These are phyloP conservation scores for Lagopus muta DNA, from an alignment of 2,113 vertebrate species.

Conservation along the genomic window DNA sequence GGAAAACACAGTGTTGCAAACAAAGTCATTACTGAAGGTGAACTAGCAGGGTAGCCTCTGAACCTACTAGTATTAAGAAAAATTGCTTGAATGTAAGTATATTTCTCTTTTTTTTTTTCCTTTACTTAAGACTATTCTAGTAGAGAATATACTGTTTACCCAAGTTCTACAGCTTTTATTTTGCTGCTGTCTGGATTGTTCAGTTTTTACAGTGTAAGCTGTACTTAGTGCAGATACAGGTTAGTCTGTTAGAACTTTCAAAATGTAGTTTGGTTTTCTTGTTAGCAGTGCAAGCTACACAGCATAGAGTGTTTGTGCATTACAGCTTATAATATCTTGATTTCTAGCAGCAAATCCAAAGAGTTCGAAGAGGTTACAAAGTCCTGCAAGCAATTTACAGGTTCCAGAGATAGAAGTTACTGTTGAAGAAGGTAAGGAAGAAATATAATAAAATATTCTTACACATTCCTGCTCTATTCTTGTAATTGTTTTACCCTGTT, in stretches of 20 bases:
- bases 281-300: background rate
- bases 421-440: slow-evolving; percentile 74
- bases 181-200: background rate
- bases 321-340: background rate
- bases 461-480: background rate
- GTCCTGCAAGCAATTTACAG: slow-evolving; percentile 58
- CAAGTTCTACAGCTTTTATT: background rate
- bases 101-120: background rate
- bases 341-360: slow-evolving; percentile 63
- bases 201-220: background rate
- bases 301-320: background rate
- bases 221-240: background rate
- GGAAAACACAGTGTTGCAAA: background rate
- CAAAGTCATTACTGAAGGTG: background rate
- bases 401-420: slow-evolving; percentile 80
- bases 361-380: slow-evolving; percentile 46
- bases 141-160: background rate
- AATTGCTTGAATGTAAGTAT: background rate
- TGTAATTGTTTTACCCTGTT: background rate
- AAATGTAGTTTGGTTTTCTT: background rate
- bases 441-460: background rate
- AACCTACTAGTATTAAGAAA: background rate
- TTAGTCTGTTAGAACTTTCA: background rate
- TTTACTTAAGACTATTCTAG: background rate
- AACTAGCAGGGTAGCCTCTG: background rate